Conservation (phyloP, 2,888 invertebrate species). For the Priocnemis perturbator region DNA sequence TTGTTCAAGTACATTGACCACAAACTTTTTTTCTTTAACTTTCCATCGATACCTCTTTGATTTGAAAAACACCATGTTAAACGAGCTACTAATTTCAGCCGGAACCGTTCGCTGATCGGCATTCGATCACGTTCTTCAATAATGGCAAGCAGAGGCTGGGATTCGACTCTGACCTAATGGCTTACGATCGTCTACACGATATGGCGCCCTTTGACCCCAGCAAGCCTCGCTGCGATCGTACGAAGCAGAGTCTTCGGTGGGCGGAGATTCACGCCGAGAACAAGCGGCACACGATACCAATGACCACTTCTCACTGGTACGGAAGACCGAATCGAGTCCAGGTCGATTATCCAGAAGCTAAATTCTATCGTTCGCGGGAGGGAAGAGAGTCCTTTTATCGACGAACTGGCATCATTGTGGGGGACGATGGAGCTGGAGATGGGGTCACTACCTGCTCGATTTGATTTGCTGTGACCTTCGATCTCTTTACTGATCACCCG, state of each 20-base stretch:
- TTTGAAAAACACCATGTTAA: no score
- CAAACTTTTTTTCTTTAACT: no score
- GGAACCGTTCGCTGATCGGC: slow-evolving; percentile 57
- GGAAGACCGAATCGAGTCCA: slow-evolving; percentile 62
- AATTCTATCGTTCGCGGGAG: slow-evolving; percentile 52
- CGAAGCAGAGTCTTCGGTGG: slow-evolving; percentile 56
- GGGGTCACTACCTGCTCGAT: background rate
- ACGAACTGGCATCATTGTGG: slow-evolving; percentile 17
- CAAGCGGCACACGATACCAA: slow-evolving; percentile 55
- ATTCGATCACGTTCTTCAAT: slow-evolving; percentile 60
- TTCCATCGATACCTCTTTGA: no score
- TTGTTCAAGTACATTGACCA: no score
- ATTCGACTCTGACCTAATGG: slow-evolving; percentile 24
- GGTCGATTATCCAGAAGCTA: slow-evolving; percentile 58
- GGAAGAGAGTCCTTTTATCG: slow-evolving; percentile 29
- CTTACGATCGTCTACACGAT: slow-evolving; percentile 62
- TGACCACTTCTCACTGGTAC: slow-evolving; percentile 59
- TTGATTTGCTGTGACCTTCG: background rate
- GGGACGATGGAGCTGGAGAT: background rate
- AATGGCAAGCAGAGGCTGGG: slow-evolving; percentile 41
- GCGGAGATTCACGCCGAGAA: slow-evolving; percentile 60
- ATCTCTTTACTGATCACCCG: no score
- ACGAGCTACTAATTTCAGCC: slow-evolving; percentile 48
- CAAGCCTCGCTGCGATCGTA: slow-evolving; percentile 62
- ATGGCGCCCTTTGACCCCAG: slow-evolving; percentile 55